Evolutionary conservation across 2,797 vertebrate genomes (phyloP).

Genomic region (Arctocebus calabarensis): DNA sequence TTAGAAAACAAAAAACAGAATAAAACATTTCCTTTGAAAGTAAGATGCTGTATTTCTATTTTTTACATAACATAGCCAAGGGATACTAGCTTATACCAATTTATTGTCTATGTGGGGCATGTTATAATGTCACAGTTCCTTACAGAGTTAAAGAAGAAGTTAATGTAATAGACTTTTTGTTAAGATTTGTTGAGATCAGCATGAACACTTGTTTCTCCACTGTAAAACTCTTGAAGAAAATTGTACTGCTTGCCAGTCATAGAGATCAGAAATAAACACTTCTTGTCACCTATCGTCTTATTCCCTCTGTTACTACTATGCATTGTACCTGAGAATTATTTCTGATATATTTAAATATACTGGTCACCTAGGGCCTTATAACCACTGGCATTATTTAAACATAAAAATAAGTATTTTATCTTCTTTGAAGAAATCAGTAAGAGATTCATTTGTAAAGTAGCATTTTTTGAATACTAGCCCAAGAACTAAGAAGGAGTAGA

Average conservation of each 20-base stretch:
- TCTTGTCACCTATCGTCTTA: background rate
- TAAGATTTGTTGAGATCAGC: background rate
- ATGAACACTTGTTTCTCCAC: background rate
- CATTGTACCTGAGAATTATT: background rate
- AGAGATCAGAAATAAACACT: background rate
- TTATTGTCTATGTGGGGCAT: background rate
- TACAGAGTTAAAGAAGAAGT: background rate
- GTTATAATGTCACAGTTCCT: background rate
- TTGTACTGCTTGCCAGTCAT: background rate
- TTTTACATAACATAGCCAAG: background rate
- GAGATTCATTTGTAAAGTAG: background rate
- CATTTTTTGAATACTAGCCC: background rate
- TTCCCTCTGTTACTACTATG: background rate
- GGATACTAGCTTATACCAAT: background rate
- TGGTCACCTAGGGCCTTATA: background rate
- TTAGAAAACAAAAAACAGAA: background rate
- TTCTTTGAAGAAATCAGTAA: background rate
- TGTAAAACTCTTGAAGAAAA: background rate
- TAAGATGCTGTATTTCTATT: background rate
- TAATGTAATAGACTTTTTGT: background rate
- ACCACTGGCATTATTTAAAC: background rate
- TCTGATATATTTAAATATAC: slow-evolving; percentile 24
- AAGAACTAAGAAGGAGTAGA: background rate
- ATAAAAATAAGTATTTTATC: background rate
- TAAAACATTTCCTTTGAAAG: background rate